Percentiles rank a stretch among this genome's conserved stretches.
Evolutionary conservation across 2,888 invertebrate species (phyloP).

Genomic region (Brachyopa scutellaris): DNA sequence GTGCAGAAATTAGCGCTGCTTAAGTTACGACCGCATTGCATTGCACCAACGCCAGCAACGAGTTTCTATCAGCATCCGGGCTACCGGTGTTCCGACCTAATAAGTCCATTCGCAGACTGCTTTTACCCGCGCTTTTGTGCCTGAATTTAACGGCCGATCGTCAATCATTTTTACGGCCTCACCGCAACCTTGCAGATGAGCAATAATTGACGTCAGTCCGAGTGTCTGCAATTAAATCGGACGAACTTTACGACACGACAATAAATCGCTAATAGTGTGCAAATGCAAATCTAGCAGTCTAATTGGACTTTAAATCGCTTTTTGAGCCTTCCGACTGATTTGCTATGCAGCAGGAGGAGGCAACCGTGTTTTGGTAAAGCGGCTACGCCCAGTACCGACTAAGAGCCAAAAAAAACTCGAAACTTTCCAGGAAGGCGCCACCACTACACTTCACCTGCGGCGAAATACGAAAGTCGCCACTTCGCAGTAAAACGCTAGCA

Average conservation of each 20-base stretch:
- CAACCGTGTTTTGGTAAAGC: too few relatives aligned
- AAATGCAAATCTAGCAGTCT: conserved; percentile 52
- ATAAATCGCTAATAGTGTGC: conserved; percentile 51
- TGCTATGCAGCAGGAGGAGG: not conserved
- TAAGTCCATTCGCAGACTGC: not conserved
- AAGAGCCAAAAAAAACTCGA: too few relatives aligned
- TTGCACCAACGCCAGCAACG: not conserved
- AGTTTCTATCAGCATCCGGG: not conserved
- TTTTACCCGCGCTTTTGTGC: not conserved
- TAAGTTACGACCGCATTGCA: conserved; percentile 50
- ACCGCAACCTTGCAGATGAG: conserved; percentile 31
- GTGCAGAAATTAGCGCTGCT: conserved; percentile 40
- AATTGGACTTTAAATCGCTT: conserved; percentile 50
- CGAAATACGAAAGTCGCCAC: not conserved
- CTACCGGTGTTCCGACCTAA: conserved; percentile 26
- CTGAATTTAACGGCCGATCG: conserved; percentile 43
- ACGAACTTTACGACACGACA: conserved; percentile 42
- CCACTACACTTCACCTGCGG: not conserved
- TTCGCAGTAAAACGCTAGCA: not conserved
- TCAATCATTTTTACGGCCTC: conserved; percentile 64
- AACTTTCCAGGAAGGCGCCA: not conserved
- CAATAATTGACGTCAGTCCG: conserved; percentile 27
- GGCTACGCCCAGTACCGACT: conserved; percentile 21
- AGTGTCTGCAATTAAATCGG: conserved; percentile 51
- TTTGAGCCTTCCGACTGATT: conserved; percentile 13